phyloP scores from a whole-genome alignment of 1,140 invertebrate species.

The Diorhabda sublineata region DNA sequence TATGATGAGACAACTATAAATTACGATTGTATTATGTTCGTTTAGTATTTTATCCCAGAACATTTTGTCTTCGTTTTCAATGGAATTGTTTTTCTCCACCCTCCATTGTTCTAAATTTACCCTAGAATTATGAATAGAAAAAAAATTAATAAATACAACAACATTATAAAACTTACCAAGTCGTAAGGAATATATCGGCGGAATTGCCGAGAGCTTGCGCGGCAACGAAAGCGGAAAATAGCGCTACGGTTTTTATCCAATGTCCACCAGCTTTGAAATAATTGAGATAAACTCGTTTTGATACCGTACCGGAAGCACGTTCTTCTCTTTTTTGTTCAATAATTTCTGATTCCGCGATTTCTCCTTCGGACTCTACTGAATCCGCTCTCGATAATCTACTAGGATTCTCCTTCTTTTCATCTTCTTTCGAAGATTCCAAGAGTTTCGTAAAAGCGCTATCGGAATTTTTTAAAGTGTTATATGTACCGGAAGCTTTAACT shows the following conservation, averaged over 20 bases:
- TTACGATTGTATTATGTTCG: slow-evolving; percentile 62
- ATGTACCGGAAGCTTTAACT: slow-evolving; percentile 53
- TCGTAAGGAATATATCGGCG: slow-evolving; percentile 63
- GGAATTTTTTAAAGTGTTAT: slow-evolving; percentile 44
- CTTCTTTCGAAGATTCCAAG: slow-evolving; percentile 48
- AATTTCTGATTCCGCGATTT: slow-evolving; percentile 26
- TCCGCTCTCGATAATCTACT: slow-evolving; percentile 24
- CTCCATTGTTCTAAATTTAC: slow-evolving; percentile 32
- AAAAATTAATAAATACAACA: neutral
- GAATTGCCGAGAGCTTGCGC: slow-evolving; percentile 62
- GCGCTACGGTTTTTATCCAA: slow-evolving; percentile 49
- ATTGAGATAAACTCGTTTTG: slow-evolving; percentile 23
- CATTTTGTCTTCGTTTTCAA: neutral
- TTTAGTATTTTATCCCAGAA: slow-evolving; percentile 75
- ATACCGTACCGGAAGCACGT: slow-evolving; percentile 20
- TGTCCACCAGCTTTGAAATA: slow-evolving; percentile 42
- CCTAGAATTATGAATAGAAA: slow-evolving; percentile 24
- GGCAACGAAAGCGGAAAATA: slow-evolving; percentile 52
- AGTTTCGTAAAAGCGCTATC: slow-evolving; percentile 53
- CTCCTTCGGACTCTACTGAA: slow-evolving; percentile 31
- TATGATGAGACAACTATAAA: slow-evolving; percentile 84
- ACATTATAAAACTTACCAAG: slow-evolving; percentile 53
- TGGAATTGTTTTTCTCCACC: slow-evolving; percentile 2
- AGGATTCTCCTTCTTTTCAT: slow-evolving; percentile 39
- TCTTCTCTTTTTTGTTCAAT: slow-evolving; percentile 33